Evolutionary conservation across 2,888 invertebrate genomes (phyloP).

Genomic region (Napeogenes sylphis): DNA sequence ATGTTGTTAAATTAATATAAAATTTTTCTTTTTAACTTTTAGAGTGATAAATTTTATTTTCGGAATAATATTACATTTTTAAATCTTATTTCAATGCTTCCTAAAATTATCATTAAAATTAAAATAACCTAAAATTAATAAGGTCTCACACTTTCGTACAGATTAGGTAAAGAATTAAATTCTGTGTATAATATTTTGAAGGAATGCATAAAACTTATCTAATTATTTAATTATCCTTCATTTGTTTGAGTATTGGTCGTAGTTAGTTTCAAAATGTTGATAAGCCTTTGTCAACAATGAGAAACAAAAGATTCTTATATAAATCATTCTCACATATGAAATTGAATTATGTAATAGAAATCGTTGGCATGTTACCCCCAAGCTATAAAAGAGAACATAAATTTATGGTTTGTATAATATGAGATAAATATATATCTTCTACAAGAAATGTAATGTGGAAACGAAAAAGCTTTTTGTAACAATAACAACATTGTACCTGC

Average conservation of each 20-base stretch:
- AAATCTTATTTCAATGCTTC: background rate
- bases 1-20: background rate
- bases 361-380: slow-evolving; percentile 17
- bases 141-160: too few relatives aligned
- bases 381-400: slow-evolving; percentile 11
- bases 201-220: too few relatives aligned
- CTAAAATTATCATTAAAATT: too few relatives aligned
- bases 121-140: too few relatives aligned
- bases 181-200: too few relatives aligned
- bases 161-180: too few relatives aligned
- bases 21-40: background rate
- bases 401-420: slow-evolving; percentile 20
- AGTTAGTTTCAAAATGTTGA: background rate
- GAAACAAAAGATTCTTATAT: slow-evolving; percentile 6
- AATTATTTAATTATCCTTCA: too few relatives aligned
- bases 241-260: too few relatives aligned
- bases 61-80: background rate
- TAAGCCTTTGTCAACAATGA: slow-evolving; percentile 3
- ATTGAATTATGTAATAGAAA: slow-evolving; percentile 13
- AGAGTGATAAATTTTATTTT: background rate
- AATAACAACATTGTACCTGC: background rate
- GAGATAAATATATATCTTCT: background rate
- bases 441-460: too few relatives aligned
- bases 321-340: slow-evolving; percentile 18
- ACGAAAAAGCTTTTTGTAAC: background rate